Percentiles rank a stretch among this genome's conserved stretches.
Evolutionary conservation across 1,140 invertebrate genomes (phyloP).

Genomic region (Drosophila grimshawi): DNA sequence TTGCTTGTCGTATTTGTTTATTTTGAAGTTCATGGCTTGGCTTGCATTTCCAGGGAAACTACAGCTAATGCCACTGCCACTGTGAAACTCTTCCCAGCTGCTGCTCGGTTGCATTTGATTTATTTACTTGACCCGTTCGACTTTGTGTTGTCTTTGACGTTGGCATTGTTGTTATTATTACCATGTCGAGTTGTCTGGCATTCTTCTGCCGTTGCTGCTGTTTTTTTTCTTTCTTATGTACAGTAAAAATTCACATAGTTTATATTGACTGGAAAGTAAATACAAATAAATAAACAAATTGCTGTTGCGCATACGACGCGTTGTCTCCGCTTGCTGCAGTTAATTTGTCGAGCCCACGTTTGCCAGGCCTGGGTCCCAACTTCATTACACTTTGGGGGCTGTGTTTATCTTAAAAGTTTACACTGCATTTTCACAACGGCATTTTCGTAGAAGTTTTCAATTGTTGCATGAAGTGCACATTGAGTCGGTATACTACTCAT

Average conservation of each 20-base stretch:
- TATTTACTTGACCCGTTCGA: conserved; percentile 67
- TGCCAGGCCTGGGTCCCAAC: conserved; percentile 7
- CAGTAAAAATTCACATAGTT: conserved; percentile 80
- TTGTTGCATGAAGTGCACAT: conserved; percentile 62
- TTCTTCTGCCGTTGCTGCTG: conserved; percentile 20
- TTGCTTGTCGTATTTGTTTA: conserved; percentile 49
- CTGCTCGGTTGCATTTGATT: conserved; percentile 66
- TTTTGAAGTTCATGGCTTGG: conserved; percentile 56
- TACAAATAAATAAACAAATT: conserved; percentile 79
- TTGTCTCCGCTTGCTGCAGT: conserved; percentile 58
- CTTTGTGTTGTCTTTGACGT: conserved; percentile 7
- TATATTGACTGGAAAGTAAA: conserved; percentile 83
- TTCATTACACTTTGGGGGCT: conserved; percentile 13
- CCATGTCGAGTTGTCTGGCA: conserved; percentile 38
- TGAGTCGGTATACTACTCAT: background rate
- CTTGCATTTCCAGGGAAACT: conserved; percentile 59
- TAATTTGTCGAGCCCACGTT: conserved; percentile 72
- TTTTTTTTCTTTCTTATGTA: conserved; percentile 53
- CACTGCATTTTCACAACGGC: conserved; percentile 72
- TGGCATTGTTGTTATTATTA: conserved; percentile 50
- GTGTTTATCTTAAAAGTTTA: conserved; percentile 75
- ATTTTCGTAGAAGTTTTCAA: conserved; percentile 76
- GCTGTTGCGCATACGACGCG: conserved; percentile 66
- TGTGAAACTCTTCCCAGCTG: conserved; percentile 37
- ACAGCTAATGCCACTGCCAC: conserved; percentile 34